Base-by-base conservation (phyloP, 2,797 vertebrate species). In the Tauraco hartlaubi region DNA sequence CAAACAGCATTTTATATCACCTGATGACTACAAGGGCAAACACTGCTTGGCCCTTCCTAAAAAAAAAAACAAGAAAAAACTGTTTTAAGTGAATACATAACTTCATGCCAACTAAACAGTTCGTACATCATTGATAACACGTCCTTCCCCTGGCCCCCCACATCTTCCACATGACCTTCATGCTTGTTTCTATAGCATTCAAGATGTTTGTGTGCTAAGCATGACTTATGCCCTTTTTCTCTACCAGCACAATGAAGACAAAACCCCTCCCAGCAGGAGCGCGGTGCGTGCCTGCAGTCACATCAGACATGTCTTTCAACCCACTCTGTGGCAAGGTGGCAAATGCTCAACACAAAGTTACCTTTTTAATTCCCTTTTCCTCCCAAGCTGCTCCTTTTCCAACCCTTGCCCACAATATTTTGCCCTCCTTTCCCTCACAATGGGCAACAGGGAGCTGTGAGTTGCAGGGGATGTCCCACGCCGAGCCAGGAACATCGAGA, bases 211-310 rank as follows among this genome's bases (percentile, higher is more conserved):
- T 8, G 75, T 14, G 11, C 63, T 46, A 37, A 81, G 35, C 35
- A 54, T 39, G 58, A 33, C 41, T 63, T 48, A 28, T 0, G 3
- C 19, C 43, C 21, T 15, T 68, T 41, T 51, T 48, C 62, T 44
- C 22, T 26, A 10, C 8, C 48, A 28, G 28, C 61, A 41, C 21
- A 14, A 33, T 3, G 15, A 58, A 41, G 61, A 37, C 26, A 80
- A 59, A 66, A 3, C 4, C 21, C 5, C 22, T 25, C 9, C 3
- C 61, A 46, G 49, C 37, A 41, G 46, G 29, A 81, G 20, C 12
- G 4, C 0, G 15, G 74, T 7, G 13, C 1, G 0, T 4, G 52
- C 26, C 62, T 67, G 31, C 3, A 3, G 35, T 15, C 9, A 0
- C 64, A 35, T 4, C 56, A 33, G 11, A 41, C 10, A 18, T 68